Conservation (phyloP, 2,113 vertebrate species). For the Epinephelus cyanopodus region DNA sequence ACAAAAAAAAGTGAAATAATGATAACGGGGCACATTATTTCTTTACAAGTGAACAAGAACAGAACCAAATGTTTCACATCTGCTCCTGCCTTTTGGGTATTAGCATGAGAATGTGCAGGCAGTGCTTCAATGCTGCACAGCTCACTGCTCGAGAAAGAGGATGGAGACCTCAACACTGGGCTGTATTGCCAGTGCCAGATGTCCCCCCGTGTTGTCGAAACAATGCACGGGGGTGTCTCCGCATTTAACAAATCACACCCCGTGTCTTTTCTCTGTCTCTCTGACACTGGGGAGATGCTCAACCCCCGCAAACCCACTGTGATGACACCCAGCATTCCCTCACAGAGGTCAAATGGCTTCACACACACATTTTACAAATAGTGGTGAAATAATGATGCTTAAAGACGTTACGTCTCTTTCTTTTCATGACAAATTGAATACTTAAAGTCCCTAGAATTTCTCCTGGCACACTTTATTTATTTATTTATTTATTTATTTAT, state of each 20-base stretch:
- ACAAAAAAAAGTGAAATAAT: slow-evolving; percentile 75
- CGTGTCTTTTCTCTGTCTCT: slow-evolving; percentile 63
- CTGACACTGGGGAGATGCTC: slow-evolving; percentile 49
- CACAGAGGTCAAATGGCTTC: slow-evolving; percentile 74
- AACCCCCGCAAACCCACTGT: slow-evolving; percentile 50
- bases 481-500: neutral
- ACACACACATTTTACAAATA: slow-evolving; percentile 19
- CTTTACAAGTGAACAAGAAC: slow-evolving; percentile 95
- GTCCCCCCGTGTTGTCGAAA: slow-evolving; percentile 84
- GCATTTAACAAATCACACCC: slow-evolving; percentile 85
- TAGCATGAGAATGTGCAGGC: slow-evolving; percentile 93
- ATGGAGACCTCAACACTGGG: slow-evolving; percentile 78
- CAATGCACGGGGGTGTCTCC: slow-evolving; percentile 77
- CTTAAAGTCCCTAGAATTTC: neutral
- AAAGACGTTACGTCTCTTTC: neutral
- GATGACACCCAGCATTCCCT: slow-evolving; percentile 63
- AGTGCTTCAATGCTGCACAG: slow-evolving; percentile 86
- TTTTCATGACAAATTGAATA: neutral
- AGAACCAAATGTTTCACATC: slow-evolving; percentile 97
- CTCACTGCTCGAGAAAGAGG: slow-evolving; percentile 85
- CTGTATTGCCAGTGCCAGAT: slow-evolving; percentile 87
- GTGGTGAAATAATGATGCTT: slow-evolving; percentile 1
- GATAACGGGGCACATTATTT: slow-evolving; percentile 88
- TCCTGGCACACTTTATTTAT: neutral
- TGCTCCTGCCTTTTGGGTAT: slow-evolving; percentile 88